A percentile compares a stretch with the other conserved stretches of the same genome.
Conservation (phyloP, 2,113 vertebrate species). For the Empidonax traillii region DNA sequence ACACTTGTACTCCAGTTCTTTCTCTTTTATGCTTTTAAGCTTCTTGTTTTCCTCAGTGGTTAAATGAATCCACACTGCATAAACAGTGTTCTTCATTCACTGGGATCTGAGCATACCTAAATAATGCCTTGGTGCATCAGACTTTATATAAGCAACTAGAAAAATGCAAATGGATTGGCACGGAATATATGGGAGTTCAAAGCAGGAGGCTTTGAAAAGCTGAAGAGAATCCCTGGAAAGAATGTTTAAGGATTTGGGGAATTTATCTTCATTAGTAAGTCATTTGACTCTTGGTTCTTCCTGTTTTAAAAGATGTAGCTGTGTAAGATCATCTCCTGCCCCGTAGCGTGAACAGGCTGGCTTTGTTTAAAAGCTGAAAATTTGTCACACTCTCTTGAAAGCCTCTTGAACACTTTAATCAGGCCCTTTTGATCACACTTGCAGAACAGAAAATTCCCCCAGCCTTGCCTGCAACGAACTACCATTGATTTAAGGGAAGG, state of each 20-base stretch:
- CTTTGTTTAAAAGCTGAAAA: constrained; percentile 39
- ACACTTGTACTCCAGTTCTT: neutral
- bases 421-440: constrained; percentile 37
- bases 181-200: neutral
- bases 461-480: neutral
- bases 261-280: neutral
- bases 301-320: neutral
- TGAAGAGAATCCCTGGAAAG: neutral
- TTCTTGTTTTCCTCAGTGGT: neutral
- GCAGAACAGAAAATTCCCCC: constrained; percentile 5
- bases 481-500: neutral
- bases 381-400: constrained; percentile 19
- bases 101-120: neutral
- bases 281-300: neutral
- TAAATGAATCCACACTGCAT: neutral
- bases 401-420: neutral
- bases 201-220: neutral
- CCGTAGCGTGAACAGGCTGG: neutral
- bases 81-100: neutral
- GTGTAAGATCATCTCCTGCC: neutral
- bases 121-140: neutral
- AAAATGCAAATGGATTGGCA: neutral
- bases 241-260: neutral
- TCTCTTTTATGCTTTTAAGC: neutral
- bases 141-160: neutral